A percentile compares a stretch with the other conserved stretches of the same genome.
phyloP scores from a whole-genome alignment of 2,113 vertebrate species.

The Ahaetulla prasina region DNA sequence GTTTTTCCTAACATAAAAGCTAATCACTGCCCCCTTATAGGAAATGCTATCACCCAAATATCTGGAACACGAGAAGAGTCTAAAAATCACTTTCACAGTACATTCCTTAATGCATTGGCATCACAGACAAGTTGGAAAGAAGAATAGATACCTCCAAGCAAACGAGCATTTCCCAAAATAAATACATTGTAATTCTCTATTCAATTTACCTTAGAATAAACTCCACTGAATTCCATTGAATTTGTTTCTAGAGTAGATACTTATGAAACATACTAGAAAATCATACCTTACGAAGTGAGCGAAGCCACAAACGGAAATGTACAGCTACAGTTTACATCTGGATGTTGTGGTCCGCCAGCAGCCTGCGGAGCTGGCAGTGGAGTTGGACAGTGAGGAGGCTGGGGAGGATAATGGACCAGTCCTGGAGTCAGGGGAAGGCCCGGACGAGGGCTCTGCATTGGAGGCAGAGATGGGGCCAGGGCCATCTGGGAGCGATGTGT shows the following conservation, averaged over 20 bases:
- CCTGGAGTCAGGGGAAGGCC: too few relatives aligned
- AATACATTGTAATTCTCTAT: not conserved
- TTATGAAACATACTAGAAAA: not conserved
- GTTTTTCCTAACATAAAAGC: not conserved
- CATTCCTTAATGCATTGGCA: not conserved
- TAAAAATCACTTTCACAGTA: not conserved
- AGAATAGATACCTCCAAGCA: not conserved
- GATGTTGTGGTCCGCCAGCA: too few relatives aligned
- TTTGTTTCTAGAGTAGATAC: not conserved
- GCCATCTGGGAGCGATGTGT: too few relatives aligned
- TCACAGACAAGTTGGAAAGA: not conserved
- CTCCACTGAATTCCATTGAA: not conserved
- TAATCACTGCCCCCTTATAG: not conserved
- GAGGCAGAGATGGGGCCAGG: too few relatives aligned
- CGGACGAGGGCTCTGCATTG: too few relatives aligned
- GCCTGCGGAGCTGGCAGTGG: too few relatives aligned
- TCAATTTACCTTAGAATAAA: not conserved
- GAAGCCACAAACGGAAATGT: fast-evolving
- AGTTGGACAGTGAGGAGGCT: too few relatives aligned
- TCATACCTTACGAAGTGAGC: fast-evolving
- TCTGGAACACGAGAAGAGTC: constrained; percentile 15
- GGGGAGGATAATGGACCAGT: too few relatives aligned
- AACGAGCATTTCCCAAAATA: not conserved
- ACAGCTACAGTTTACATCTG: not conserved
- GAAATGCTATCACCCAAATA: not conserved